Base-by-base conservation (phyloP, 2,888 invertebrate genomes). In the Luperina nickerlii region DNA sequence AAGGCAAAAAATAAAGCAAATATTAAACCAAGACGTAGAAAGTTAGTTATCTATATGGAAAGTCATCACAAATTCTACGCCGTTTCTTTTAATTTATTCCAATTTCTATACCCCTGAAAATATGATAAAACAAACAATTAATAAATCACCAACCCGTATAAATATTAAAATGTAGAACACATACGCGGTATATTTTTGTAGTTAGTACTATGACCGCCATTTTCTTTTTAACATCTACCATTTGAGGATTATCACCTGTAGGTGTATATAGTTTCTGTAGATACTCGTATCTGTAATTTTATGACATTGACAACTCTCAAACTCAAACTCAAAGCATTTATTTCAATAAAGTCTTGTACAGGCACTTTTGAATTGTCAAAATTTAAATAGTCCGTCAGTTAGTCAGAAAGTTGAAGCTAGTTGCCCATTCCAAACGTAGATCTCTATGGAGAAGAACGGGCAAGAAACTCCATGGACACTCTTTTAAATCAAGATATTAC, bases 201-300 rank as follows among this genome's bases (percentile, higher is more conserved):
- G 32, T 20, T 20, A 5, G 1, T 63, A 15, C 27, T 45, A 13
- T 51, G 32, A 4, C 0, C 32, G 66, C 51, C 42, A 81, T 81
- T 81, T 80, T 81, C 7, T 48, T 62, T 69, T 69, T 42, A 57
- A 81, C 74, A 68, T 51, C 65, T 81, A 42, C 48, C 15, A 32
- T 60, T 48, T 62, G 32, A n/a, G 45, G 13, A 20, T 18, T 74
- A 48, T 54, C 81, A 73, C 27, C 18, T 57, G 63, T 70, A 48
- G 18, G n/a, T 60, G 60, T 13, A 27, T 13, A 15, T 60, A 62
- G 27, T 63, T 32, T 27, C 18, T 15, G 15, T 18, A 7, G 7
- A 18, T 27, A 62, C 7, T 15, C 3, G 2, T n/a, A n/a, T n/a
- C n/a, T n/a, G n/a, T n/a, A n/a, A n/a, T n/a, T n/a, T n/a, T n/a